Conservation (phyloP, 2,113 vertebrate species). For the Dromas ardeola region DNA sequence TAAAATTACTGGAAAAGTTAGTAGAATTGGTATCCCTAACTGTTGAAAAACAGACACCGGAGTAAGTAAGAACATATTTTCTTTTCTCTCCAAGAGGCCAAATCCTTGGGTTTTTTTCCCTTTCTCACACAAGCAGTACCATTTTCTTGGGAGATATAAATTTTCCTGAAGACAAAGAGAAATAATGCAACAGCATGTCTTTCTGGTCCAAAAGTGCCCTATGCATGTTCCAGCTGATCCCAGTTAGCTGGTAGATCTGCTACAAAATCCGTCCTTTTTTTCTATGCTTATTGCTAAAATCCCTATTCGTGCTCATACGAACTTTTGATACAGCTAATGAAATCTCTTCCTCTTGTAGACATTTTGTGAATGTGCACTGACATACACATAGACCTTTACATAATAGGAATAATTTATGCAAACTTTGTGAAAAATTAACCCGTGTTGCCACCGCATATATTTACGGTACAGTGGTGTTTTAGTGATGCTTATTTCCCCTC, state of each 20-base stretch:
- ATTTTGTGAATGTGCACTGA: background rate
- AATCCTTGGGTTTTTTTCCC: rapidly evolving
- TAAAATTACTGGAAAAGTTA: background rate
- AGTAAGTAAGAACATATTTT: background rate
- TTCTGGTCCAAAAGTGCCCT: background rate
- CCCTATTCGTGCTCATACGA: background rate
- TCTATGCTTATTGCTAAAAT: background rate
- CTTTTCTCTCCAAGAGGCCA: background rate
- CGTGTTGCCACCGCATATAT: background rate
- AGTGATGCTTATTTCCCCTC: background rate
- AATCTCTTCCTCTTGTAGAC: background rate
- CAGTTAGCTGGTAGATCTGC: background rate
- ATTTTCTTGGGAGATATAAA: background rate
- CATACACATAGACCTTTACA: background rate
- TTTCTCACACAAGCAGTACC: background rate
- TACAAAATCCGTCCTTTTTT: background rate
- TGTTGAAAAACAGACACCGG: background rate
- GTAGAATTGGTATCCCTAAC: background rate
- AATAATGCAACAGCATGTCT: background rate
- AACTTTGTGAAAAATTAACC: background rate
- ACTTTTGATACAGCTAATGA: background rate
- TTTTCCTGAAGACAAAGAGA: background rate
- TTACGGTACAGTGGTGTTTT: background rate
- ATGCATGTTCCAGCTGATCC: background rate
- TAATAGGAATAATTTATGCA: background rate